Evolutionary conservation across 2,797 vertebrate genomes (phyloP), one percentile per base, ranked within the genome.

Genomic region (Scyliorhinus canicula): DNA sequence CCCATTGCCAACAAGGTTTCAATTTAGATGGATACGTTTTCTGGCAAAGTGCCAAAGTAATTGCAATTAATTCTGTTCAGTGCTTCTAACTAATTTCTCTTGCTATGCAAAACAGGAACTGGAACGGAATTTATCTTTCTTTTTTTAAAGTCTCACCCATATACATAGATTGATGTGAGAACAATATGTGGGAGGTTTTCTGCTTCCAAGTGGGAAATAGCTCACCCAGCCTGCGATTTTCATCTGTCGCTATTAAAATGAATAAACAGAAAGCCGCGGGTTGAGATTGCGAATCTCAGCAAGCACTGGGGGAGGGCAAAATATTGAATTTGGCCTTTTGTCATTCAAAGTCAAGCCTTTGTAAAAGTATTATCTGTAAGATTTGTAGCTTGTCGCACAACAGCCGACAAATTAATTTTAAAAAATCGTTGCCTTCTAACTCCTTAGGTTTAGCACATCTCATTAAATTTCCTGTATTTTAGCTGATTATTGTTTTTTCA

Each of bases 41-140:
- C 65, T 71, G 35, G 67, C 50, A 14, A 71, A 94, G 47, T 16
- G 69, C 31, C 67, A 94, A 50, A 35, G 31, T 52, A 74, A 74
- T 93, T 94, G 88, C 44, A 71, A 94, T 74, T 71, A 31, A 94
- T 94, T 31, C 28, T 50, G 91, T 93, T 65, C 12, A 69, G 44
- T 63, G 19, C 35, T n/a, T 90, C 57, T 21, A 90, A 65, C n/a
- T 91, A 65, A 65, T 91, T 91, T 91, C 88, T 65, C 88, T 65
- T 65, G 3, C 88, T 44, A 57, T 63, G 60, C 88, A 91, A 40
- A 19, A 44, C 19, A 40, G 60, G 16, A 91, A 91, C 57, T 91
- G 31, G 31, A 90, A 90, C 35, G 60, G n/a, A 91, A 26, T 40
- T 44, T 91, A 65, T 82, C 79, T 82, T 82, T 79, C n/a, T 57